phyloP scores from a whole-genome alignment of 1,140 invertebrate species.

The Drosophila sucinea region DNA sequence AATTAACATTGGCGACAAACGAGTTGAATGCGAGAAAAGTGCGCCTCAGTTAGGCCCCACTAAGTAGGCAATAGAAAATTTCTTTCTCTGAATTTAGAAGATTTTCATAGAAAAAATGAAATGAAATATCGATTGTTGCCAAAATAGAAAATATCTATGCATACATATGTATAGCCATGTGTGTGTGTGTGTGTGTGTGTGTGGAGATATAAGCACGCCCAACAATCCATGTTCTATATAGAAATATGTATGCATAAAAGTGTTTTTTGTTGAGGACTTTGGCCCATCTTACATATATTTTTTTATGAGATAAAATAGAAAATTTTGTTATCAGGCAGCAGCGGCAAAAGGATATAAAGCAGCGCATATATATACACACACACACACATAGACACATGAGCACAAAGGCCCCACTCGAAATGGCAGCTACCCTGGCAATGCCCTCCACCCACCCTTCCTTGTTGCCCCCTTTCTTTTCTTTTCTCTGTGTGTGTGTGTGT shows the following conservation, averaged over 20 bases:
- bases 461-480: conserved; percentile 10
- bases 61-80: conserved; percentile 19
- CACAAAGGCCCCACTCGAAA: conserved; percentile 65
- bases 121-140: conserved; percentile 50
- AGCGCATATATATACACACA: conserved; percentile 39
- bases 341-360: conserved; percentile 81
- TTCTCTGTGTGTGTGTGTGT: no score
- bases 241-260: conserved; percentile 59
- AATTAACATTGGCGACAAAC: conserved; percentile 51
- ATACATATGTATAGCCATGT: background rate
- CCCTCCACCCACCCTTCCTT: background rate
- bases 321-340: conserved; percentile 81
- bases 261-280: conserved; percentile 54
- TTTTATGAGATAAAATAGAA: conserved; percentile 83
- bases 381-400: conserved; percentile 41
- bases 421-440: conserved; percentile 50
- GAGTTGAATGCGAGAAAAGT: conserved; percentile 36
- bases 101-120: background rate
- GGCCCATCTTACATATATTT: conserved; percentile 66
- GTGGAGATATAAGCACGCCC: conserved; percentile 15
- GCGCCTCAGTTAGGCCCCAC: conserved; percentile 10
- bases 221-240: conserved; percentile 50
- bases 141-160: conserved; percentile 7
- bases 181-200: background rate
- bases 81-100: background rate